Conservation (phyloP, 2,113 vertebrate genomes). For the Bagarius yarrelli region DNA sequence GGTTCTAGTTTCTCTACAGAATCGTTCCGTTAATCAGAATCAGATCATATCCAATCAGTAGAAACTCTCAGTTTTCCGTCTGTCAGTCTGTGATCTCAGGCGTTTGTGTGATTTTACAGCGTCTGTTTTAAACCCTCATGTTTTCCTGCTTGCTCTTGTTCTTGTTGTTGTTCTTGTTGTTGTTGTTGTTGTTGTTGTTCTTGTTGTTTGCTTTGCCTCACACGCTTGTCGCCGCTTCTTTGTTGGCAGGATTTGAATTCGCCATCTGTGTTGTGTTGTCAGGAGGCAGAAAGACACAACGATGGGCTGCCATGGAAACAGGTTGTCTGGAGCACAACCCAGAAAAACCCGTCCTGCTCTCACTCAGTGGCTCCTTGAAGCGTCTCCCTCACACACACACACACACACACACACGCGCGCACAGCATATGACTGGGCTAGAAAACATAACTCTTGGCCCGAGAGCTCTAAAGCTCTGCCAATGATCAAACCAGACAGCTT, state of each 20-base stretch:
- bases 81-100: neutral
- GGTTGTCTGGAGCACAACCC: constrained; percentile 33
- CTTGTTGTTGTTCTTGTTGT: too few species aligned
- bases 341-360: constrained; percentile 27
- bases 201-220: neutral
- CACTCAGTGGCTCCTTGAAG: neutral
- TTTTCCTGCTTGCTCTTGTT: too few species aligned
- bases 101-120: too few species aligned
- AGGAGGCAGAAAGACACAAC: constrained; percentile 33
- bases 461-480: neutral
- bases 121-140: neutral
- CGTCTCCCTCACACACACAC: neutral
- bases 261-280: constrained; percentile 43
- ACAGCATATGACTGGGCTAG: neutral
- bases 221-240: constrained; percentile 5
- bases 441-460: neutral
- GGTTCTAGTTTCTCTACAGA: too few species aligned
- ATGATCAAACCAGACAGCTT: neutral
- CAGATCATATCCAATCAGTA: too few species aligned
- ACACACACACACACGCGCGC: constrained; percentile 9
- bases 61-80: too few species aligned
- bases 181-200: neutral
- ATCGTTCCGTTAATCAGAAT: too few species aligned
- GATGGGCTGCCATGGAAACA: constrained; percentile 32
- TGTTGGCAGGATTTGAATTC: constrained; percentile 29